Conservation (phyloP, 2,888 invertebrate genomes). For the Molorchus minor region DNA sequence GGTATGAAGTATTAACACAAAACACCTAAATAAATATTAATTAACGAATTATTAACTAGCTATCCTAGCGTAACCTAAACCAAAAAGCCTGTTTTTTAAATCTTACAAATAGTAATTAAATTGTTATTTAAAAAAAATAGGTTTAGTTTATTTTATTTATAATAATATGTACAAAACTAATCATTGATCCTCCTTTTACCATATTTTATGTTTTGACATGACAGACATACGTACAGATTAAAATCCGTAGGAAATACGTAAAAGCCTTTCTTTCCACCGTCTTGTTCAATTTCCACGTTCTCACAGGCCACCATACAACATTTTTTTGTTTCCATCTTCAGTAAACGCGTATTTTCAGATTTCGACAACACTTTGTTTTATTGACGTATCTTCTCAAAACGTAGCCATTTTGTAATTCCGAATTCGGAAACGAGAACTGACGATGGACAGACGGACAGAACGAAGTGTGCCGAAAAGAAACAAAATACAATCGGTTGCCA, state of each 20-base stretch:
- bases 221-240: slow-evolving; percentile 33
- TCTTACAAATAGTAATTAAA: background rate
- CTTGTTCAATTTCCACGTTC: background rate
- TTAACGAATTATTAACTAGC: too few relatives aligned
- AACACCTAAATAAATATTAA: too few relatives aligned
- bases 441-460: slow-evolving; percentile 32
- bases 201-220: background rate
- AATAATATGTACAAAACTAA: background rate
- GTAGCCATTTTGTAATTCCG: slow-evolving; percentile 22
- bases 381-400: background rate
- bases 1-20: too few relatives aligned
- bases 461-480: slow-evolving; percentile 26
- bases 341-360: background rate
- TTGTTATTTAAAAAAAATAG: background rate
- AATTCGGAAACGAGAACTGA: slow-evolving; percentile 20
- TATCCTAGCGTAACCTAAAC: background rate
- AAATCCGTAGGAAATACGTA: slow-evolving; percentile 28
- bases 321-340: slow-evolving; percentile 10
- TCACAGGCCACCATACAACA: slow-evolving; percentile 23
- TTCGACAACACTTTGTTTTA: slow-evolving; percentile 5
- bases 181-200: background rate
- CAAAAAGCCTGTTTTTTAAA: background rate
- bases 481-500: slow-evolving; percentile 7
- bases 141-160: background rate
- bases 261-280: background rate